phyloP scores from a whole-genome alignment of 2,113 vertebrate species.

The Acinonyx jubatus region DNA sequence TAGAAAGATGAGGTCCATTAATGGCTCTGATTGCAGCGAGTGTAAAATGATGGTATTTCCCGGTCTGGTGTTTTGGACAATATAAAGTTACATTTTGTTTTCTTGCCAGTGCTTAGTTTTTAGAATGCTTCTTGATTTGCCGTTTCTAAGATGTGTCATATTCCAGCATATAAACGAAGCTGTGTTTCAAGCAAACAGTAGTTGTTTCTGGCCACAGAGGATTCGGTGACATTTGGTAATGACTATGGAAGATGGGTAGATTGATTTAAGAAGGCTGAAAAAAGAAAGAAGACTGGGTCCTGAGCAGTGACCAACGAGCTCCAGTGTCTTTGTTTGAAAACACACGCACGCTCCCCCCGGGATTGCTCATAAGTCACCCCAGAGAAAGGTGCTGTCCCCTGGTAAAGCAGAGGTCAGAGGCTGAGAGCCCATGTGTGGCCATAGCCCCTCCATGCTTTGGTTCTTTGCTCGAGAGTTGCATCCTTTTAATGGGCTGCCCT shows the following conservation, averaged over 20 bases:
- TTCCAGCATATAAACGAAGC: constrained; percentile 79
- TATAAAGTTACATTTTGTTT: constrained; percentile 64
- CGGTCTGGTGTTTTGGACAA: constrained; percentile 61
- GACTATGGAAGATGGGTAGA: constrained; percentile 73
- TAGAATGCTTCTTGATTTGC: constrained; percentile 67
- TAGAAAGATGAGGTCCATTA: background rate
- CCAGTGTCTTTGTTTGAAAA: background rate
- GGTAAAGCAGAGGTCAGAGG: constrained; percentile 64
- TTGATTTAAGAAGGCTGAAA: constrained; percentile 54
- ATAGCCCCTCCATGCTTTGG: background rate
- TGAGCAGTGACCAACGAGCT: constrained; percentile 67
- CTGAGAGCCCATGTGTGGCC: constrained; percentile 35
- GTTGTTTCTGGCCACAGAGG: constrained; percentile 73
- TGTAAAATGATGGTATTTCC: constrained; percentile 51
- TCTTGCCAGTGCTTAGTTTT: constrained; percentile 38
- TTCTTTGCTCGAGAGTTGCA: background rate
- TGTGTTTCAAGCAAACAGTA: constrained; percentile 79
- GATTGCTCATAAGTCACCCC: background rate
- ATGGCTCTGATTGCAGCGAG: constrained; percentile 1
- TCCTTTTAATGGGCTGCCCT: constrained; percentile 72
- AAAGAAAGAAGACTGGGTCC: constrained; percentile 49
- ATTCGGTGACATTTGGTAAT: constrained; percentile 79
- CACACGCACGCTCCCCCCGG: rapidly evolving
- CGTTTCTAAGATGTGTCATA: constrained; percentile 74
- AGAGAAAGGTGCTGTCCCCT: constrained; percentile 60